Evolutionary conservation across 2,113 vertebrate genomes (phyloP).

Genomic region (Dicerorhinus sumatrensis): DNA sequence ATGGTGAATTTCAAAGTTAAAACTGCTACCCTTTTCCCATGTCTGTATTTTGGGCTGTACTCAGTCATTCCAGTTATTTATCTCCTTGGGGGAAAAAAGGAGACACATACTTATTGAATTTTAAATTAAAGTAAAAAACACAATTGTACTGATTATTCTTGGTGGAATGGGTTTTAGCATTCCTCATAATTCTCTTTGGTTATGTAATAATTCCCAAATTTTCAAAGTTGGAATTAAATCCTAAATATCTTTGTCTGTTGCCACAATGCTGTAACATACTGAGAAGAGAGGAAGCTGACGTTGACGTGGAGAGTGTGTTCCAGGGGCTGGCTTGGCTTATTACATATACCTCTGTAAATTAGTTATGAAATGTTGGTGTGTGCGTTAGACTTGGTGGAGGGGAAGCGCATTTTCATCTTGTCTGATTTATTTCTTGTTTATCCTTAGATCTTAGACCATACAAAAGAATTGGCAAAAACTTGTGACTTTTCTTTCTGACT

Average conservation of each 20-base stretch:
- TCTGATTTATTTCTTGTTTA: neutral
- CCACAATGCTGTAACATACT: neutral
- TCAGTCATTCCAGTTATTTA: constrained; percentile 47
- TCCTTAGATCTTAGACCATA: constrained; percentile 7
- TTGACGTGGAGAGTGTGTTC: neutral
- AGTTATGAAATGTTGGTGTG: neutral
- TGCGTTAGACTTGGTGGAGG: neutral
- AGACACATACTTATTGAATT: neutral
- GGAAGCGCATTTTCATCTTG: neutral
- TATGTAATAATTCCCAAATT: constrained; percentile 2
- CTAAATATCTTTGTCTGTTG: neutral
- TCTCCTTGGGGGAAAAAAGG: neutral
- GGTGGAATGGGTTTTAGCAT: neutral
- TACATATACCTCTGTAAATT: neutral
- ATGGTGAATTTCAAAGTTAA: constrained; percentile 70
- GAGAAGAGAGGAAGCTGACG: neutral
- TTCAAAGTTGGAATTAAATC: neutral
- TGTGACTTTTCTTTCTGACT: neutral
- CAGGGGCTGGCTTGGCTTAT: neutral
- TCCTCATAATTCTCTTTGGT: neutral
- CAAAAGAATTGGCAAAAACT: neutral
- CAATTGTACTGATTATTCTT: constrained; percentile 37
- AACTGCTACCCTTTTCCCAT: constrained; percentile 33
- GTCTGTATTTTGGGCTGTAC: constrained; percentile 46
- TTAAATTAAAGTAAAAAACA: constrained; percentile 58